phyloP scores from a whole-genome alignment of 2,113 vertebrate genomes.

The Amblyopsis rosae region DNA sequence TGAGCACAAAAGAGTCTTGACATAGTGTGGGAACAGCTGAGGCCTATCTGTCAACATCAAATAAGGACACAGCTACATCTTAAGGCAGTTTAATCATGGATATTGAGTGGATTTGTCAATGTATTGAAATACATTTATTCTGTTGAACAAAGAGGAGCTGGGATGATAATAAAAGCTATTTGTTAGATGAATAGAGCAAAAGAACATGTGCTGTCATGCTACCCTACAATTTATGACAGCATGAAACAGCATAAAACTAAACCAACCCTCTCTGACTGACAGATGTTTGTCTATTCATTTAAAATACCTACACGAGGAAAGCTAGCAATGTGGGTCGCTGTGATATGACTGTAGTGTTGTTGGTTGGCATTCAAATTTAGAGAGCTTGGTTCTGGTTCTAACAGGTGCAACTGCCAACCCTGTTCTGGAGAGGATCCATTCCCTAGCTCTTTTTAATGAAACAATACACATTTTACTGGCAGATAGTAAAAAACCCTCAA shows the following conservation, averaged over 20 bases:
- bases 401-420: slow-evolving; percentile 29
- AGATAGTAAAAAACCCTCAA: slow-evolving; percentile 2
- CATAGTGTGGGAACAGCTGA: too few relatives aligned
- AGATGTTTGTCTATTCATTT: slow-evolving; percentile 46
- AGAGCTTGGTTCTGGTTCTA: slow-evolving; percentile 21
- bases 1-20: too few relatives aligned
- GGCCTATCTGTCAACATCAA: too few relatives aligned
- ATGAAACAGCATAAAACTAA: neutral
- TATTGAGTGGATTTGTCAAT: too few relatives aligned
- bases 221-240: slow-evolving; percentile 32
- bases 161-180: too few relatives aligned
- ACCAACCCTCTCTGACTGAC: slow-evolving; percentile 28
- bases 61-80: too few relatives aligned
- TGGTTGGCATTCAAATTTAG: slow-evolving; percentile 25
- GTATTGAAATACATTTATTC: too few relatives aligned
- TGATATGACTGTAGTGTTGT: slow-evolving; percentile 21
- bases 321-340: slow-evolving; percentile 26
- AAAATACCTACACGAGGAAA: slow-evolving; percentile 31
- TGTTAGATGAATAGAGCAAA: neutral
- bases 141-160: too few relatives aligned
- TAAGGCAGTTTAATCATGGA: too few relatives aligned
- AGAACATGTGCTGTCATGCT: slow-evolving; percentile 4
- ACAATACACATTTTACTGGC: slow-evolving; percentile 15
- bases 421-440: slow-evolving; percentile 12
- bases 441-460: slow-evolving; percentile 5